A percentile compares a stretch with the other conserved stretches of the same genome.
These are phyloP conservation scores for Scotopteryx bipunctaria DNA, from an alignment of 2,888 invertebrate genomes.

Conservation along the genomic window DNA sequence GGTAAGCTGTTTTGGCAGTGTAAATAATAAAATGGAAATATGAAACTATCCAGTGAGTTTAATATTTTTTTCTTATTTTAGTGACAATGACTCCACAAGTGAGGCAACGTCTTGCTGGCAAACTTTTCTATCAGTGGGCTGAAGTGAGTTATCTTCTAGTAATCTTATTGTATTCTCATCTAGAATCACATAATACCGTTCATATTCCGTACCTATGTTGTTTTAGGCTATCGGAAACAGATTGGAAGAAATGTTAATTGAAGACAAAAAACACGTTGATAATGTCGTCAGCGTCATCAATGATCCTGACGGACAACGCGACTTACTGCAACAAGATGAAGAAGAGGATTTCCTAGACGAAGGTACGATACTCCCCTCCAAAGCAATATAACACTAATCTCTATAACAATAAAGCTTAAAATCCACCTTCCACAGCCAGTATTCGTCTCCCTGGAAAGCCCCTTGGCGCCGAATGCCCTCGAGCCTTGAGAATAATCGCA, in stretches of 20 bases:
- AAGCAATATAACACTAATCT: constrained; percentile 3
- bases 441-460: constrained; percentile 84
- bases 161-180: too few relatives aligned
- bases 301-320: constrained; percentile 91
- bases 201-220: neutral
- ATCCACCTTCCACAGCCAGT: constrained; percentile 78
- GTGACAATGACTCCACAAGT: constrained; percentile 73
- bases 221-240: constrained; percentile 90
- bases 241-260: constrained; percentile 94
- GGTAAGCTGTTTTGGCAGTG: constrained; percentile 46
- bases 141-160: constrained; percentile 83
- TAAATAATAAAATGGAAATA: neutral
- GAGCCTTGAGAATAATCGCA: constrained; percentile 94
- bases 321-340: constrained; percentile 91
- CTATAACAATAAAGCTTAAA: constrained; percentile 23
- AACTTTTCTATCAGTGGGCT: constrained; percentile 99
- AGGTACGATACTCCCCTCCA: constrained; percentile 78
- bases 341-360: constrained; percentile 99
- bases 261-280: constrained; percentile 89
- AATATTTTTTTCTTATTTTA: constrained; percentile 40
- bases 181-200: too few relatives aligned
- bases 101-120: constrained; percentile 91
- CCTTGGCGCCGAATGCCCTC: constrained; percentile 92
- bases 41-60: neutral
- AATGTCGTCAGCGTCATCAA: constrained; percentile 86